These are phyloP conservation scores for Antedon mediterranea DNA, from an alignment of 53 echinoderm and acorn worm species.

Conservation along the genomic window DNA sequence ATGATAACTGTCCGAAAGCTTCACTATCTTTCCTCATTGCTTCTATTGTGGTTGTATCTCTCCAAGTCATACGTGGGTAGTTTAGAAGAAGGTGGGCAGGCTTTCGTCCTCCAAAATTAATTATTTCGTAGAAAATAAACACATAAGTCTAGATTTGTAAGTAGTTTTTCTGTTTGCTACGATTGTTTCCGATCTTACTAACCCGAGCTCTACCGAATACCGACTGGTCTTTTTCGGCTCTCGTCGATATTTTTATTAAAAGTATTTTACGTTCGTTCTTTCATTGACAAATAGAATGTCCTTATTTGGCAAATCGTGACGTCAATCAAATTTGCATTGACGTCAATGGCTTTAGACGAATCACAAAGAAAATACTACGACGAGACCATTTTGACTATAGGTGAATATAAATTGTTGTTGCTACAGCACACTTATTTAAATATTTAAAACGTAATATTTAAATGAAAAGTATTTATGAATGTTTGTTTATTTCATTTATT, in stretches of 20 bases:
- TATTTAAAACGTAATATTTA: no score
- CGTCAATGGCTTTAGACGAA: neutral
- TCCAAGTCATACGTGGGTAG: neutral
- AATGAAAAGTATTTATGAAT: no score
- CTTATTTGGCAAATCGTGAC: slow-evolving; percentile 50
- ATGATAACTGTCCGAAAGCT: neutral
- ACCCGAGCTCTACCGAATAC: neutral
- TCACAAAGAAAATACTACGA: neutral
- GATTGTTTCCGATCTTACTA: neutral
- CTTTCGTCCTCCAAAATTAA: neutral
- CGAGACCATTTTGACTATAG: neutral
- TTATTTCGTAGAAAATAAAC: neutral
- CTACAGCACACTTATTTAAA: no score
- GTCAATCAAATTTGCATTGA: slow-evolving; percentile 2
- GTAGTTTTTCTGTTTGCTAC: neutral
- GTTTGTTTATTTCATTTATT: no score
- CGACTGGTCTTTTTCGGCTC: neutral
- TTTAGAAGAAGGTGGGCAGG: neutral
- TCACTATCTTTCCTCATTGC: neutral
- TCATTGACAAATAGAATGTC: slow-evolving; percentile 32
- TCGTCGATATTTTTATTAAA: neutral
- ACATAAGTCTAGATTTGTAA: neutral
- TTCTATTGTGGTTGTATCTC: neutral
- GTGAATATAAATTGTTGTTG: neutral
- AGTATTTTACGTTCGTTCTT: neutral